Conservation (phyloP, 1,140 invertebrate species). For the Drosophila kanapiae region DNA sequence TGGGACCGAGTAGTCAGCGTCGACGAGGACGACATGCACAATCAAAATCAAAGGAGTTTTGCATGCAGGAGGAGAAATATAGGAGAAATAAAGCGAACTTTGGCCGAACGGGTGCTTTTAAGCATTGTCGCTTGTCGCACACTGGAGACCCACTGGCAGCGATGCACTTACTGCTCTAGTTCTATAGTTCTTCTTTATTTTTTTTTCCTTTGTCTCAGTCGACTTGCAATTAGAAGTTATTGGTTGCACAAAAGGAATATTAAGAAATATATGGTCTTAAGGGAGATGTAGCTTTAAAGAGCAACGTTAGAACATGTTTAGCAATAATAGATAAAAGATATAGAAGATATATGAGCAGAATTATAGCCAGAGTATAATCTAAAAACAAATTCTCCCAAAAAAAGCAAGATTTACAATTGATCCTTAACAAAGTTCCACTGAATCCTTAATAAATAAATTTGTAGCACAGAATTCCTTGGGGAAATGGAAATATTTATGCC, state of each 20-base stretch:
- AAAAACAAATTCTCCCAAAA: no score
- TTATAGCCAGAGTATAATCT: no score
- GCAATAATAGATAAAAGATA: no score
- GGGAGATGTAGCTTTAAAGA: background rate
- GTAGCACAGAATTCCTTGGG: no score
- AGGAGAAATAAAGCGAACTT: constrained; percentile 7
- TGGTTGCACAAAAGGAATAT: constrained; percentile 28
- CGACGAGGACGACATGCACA: constrained; percentile 30
- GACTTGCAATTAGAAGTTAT: constrained; percentile 71
- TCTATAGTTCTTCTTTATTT: background rate
- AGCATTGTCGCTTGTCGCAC: constrained; percentile 62
- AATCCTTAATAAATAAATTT: no score
- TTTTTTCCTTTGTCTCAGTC: constrained; percentile 1
- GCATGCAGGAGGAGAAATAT: constrained; percentile 16
- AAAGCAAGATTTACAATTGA: no score
- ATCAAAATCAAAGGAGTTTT: constrained; percentile 60
- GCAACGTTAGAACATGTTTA: no score
- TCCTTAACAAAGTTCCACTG: no score
- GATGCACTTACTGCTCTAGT: constrained; percentile 34
- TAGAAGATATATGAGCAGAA: no score
- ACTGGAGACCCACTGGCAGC: constrained; percentile 56
- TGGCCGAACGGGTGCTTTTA: constrained; percentile 53
- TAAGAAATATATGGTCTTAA: background rate
- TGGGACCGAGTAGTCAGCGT: constrained; percentile 29
- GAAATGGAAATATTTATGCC: no score